phyloP scores from a whole-genome alignment of 2,113 vertebrate genomes.

The Rousettus leschenaultii region DNA sequence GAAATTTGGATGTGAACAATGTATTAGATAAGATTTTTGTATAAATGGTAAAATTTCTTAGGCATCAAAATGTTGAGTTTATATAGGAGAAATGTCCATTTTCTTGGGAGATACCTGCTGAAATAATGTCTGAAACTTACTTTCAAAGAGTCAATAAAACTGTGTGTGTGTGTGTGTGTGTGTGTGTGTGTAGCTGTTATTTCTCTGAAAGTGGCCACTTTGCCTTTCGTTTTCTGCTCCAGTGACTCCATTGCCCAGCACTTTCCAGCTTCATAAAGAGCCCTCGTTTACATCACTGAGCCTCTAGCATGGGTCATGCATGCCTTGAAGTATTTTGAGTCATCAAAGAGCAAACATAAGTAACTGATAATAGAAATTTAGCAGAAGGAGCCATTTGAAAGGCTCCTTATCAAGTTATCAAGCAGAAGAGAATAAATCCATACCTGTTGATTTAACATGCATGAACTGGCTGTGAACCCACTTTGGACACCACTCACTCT shows the following conservation, averaged over 20 bases:
- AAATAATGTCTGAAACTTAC: not conserved
- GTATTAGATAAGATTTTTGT: not conserved
- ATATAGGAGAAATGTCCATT: not conserved
- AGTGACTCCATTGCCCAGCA: not conserved
- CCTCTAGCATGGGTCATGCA: not conserved
- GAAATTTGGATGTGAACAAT: not conserved
- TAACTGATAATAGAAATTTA: not conserved
- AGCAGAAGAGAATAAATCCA: not conserved
- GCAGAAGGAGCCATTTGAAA: conserved; percentile 6
- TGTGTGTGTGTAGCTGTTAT: not conserved
- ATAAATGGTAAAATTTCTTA: not conserved
- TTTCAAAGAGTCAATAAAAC: not conserved
- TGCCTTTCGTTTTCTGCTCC: not conserved
- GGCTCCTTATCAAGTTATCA: not conserved
- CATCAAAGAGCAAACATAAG: not conserved
- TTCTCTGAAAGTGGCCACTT: not conserved
- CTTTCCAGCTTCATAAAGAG: not conserved
- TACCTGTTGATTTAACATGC: not conserved
- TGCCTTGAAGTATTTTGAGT: conserved; percentile 21
- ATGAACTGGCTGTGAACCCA: not conserved
- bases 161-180: fast-evolving
- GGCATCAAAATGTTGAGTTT: not conserved
- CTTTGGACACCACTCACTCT: not conserved
- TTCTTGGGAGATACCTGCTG: not conserved
- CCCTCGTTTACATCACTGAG: not conserved